Evolutionary conservation across 2,888 invertebrate genomes (phyloP), one percentile per base, ranked within the genome.

Genomic region (Cantharis rustica): DNA sequence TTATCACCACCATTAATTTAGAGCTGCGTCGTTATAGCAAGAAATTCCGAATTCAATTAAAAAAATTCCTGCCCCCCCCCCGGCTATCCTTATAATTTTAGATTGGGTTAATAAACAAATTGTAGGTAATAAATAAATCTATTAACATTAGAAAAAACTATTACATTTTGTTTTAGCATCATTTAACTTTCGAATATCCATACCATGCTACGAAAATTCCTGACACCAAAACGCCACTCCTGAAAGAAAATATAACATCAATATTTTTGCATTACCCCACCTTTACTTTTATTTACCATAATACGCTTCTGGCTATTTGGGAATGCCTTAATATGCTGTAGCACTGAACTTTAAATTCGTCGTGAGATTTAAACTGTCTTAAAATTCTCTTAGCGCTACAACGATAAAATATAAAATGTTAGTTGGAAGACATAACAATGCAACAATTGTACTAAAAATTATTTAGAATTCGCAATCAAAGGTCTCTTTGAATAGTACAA

Each of bases 311-410:
- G 5, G 83, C 79, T 5, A 83, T 68, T 11, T 83, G 81, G 1
- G 87, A 87, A 83, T 87, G 87, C 73, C 83, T 85, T 27, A 87
- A 75, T 31, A 82, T 68, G 80, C 79, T 87, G 79, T 87, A 87
- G 69, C 82, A 82, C 71, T 81, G 82, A 69, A 87, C 81, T 75
- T 79, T 81, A 79, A 85, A 86, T 26, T 85, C 85, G 3, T 76
- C 72, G 75, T 83, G 78, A 11, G 74, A 78, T 75, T 82, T 80
- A 74, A 83, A 84, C n/a, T 80, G 73, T 17, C 75, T 76, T 61
- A 84, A 79, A 61, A 87, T 86, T 77, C 84, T 81, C 76, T 82
- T 83, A 13, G 85, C 86, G 79, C 87, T 87, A 79, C 69, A 84
- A 83, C 75, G 76, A 79, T 77, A 76, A 75, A 77, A 62, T 16